phyloP scores from a whole-genome alignment of 2,797 vertebrate genomes.

The Odontamblyopus lacepedii region DNA sequence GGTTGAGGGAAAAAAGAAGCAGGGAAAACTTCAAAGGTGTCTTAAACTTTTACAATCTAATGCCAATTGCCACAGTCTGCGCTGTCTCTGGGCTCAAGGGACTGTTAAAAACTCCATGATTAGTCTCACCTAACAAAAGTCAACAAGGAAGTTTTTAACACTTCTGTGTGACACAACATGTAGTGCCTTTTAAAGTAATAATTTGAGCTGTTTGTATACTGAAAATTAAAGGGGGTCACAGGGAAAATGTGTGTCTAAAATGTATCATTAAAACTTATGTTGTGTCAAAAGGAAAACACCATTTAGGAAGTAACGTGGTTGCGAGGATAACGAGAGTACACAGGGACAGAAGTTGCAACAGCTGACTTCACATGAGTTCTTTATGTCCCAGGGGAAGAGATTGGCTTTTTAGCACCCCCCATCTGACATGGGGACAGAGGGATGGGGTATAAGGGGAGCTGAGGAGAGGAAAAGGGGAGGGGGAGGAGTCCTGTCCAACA shows the following conservation, averaged over 20 bases:
- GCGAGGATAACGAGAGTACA: not conserved
- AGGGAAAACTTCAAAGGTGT: conserved; percentile 58
- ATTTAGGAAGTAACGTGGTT: conserved; percentile 24
- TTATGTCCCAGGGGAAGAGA: conserved; percentile 65
- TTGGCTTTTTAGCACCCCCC: conserved; percentile 68
- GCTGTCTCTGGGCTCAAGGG: conserved; percentile 43
- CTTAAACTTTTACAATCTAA: conserved; percentile 51
- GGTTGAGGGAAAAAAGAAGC: conserved; percentile 24
- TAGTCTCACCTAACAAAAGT: conserved; percentile 57
- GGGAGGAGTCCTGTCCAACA: conserved; percentile 76
- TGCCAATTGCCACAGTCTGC: conserved; percentile 61
- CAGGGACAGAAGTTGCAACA: conserved; percentile 68
- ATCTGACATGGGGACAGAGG: conserved; percentile 67
- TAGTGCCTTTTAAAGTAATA: not conserved
- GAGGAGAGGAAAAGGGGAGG: conserved; percentile 22
- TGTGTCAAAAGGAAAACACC: conserved; percentile 15
- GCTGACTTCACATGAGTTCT: conserved; percentile 78
- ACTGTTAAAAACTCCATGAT: conserved; percentile 54
- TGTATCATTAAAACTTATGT: not conserved
- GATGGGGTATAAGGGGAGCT: conserved; percentile 27
- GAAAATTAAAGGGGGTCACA: not conserved
- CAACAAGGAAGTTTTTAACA: conserved; percentile 61
- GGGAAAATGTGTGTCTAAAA: conserved; percentile 10
- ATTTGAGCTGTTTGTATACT: conserved; percentile 19
- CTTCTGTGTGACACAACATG: conserved; percentile 54